Conservation (phyloP, 2,797 vertebrate species). For the Tangara arthus region DNA sequence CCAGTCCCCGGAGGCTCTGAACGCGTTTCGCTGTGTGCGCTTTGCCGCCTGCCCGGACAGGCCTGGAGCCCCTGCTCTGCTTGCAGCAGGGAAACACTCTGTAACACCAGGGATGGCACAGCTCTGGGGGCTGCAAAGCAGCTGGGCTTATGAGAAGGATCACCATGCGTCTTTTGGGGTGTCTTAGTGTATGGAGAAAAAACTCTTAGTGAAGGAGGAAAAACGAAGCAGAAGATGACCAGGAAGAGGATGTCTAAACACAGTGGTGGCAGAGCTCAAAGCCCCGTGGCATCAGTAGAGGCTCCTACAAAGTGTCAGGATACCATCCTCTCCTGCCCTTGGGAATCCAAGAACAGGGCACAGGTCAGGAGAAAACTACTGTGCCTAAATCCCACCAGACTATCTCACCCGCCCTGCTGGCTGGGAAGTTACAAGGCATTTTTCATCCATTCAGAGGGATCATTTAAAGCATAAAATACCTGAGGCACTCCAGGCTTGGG, state of each 20-base stretch:
- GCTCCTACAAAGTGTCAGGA: neutral
- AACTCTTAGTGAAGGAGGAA: neutral
- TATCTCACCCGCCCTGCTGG: neutral
- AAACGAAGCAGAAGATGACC: neutral
- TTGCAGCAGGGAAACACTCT: neutral
- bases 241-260: neutral
- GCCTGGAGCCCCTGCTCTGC: neutral
- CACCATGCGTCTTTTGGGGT: neutral
- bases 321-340: neutral
- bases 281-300: rapidly evolving
- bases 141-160: neutral
- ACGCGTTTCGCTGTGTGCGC: rapidly evolving
- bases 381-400: neutral
- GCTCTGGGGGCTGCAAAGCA: neutral
- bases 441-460: neutral
- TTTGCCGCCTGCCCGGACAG: neutral
- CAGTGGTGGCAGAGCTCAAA: rapidly evolving
- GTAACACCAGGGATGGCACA: rapidly evolving
- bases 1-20: neutral
- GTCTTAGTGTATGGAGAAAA: neutral
- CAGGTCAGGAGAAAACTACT: neutral
- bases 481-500: neutral
- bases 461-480: neutral
- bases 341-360: neutral
- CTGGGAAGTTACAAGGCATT: neutral